Percentiles rank a stretch among this genome's conserved stretches.
Evolutionary conservation across 1,140 invertebrate genomes (phyloP).

Genomic region (Listronotus oregonensis): DNA sequence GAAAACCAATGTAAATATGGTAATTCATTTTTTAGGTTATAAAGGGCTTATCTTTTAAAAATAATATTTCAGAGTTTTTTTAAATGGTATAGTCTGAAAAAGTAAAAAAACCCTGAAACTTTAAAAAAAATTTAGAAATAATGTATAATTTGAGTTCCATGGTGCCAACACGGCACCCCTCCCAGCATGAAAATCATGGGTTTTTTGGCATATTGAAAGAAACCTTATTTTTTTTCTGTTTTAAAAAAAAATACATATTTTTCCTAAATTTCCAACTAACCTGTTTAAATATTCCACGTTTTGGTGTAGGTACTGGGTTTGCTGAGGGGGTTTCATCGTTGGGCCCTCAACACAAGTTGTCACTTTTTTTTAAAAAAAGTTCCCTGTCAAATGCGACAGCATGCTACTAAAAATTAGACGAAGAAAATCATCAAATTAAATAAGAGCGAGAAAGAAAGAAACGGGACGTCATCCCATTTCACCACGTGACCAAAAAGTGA

Average conservation of each 20-base stretch:
- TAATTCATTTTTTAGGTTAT: constrained; percentile 35
- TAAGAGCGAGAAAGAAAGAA: too few species aligned
- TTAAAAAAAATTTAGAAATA: not conserved
- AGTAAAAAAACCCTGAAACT: constrained; percentile 13
- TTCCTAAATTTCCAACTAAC: constrained; percentile 51
- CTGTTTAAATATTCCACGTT: constrained; percentile 64
- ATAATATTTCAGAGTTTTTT: constrained; percentile 53
- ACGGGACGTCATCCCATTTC: too few species aligned
- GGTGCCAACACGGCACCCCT: constrained; percentile 43
- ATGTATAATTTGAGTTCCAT: constrained; percentile 29
- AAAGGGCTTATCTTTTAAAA: constrained; percentile 19
- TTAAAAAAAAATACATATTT: constrained; percentile 3
- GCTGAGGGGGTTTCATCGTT: constrained; percentile 60
- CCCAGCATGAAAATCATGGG: constrained; percentile 5
- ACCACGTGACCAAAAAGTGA: too few species aligned
- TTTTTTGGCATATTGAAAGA: constrained; percentile 21
- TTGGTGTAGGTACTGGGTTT: constrained; percentile 53
- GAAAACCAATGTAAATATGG: constrained; percentile 37
- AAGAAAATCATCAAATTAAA: too few species aligned
- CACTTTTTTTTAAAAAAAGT: not conserved
- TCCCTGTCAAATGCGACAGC: not conserved
- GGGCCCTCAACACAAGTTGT: constrained; percentile 15
- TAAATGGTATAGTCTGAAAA: not conserved
- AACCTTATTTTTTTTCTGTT: constrained; percentile 14
- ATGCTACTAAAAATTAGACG: too few species aligned